Conservation (phyloP, 1,140 invertebrate genomes). For the Orussus abietinus region DNA sequence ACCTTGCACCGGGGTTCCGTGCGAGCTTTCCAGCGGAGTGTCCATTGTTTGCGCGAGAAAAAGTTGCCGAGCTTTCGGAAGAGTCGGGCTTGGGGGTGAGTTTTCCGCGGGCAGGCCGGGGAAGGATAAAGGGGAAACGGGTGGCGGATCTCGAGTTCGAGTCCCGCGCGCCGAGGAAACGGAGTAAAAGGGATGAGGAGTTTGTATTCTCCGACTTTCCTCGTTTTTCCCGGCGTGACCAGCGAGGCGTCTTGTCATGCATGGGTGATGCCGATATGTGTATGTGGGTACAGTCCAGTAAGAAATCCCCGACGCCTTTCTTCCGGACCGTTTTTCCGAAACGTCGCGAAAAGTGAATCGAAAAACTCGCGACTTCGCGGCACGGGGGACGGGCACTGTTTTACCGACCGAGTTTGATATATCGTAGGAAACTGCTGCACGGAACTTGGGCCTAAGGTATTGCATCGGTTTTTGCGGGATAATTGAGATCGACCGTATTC, state of each 20-base stretch:
- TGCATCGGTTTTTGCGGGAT: too few species aligned
- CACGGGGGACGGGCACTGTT: neutral
- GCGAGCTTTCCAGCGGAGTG: too few species aligned
- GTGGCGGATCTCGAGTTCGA: too few species aligned
- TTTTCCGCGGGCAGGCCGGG: too few species aligned
- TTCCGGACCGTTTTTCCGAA: slow-evolving; percentile 8
- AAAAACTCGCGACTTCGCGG: slow-evolving; percentile 4
- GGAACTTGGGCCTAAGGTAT: too few species aligned
- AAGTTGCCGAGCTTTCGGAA: slow-evolving; percentile 12
- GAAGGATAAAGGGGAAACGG: too few species aligned
- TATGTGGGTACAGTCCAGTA: slow-evolving; percentile 32
- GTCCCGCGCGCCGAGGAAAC: neutral
- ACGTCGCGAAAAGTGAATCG: too few species aligned
- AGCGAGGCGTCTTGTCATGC: slow-evolving; percentile 49
- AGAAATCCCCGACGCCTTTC: slow-evolving; percentile 22
- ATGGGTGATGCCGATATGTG: slow-evolving; percentile 49
- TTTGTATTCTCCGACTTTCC: slow-evolving; percentile 40
- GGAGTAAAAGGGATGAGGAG: slow-evolving; percentile 29
- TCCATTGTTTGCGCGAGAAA: slow-evolving; percentile 1
- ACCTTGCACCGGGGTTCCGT: too few species aligned
- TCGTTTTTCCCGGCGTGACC: slow-evolving; percentile 49
- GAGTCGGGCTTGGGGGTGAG: too few species aligned
- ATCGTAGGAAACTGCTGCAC: neutral
- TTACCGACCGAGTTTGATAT: slow-evolving; percentile 3
- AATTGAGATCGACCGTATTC: too few species aligned